Evolutionary conservation across 2,797 vertebrate species (phyloP).

Genomic region (Bufotes viridis): DNA sequence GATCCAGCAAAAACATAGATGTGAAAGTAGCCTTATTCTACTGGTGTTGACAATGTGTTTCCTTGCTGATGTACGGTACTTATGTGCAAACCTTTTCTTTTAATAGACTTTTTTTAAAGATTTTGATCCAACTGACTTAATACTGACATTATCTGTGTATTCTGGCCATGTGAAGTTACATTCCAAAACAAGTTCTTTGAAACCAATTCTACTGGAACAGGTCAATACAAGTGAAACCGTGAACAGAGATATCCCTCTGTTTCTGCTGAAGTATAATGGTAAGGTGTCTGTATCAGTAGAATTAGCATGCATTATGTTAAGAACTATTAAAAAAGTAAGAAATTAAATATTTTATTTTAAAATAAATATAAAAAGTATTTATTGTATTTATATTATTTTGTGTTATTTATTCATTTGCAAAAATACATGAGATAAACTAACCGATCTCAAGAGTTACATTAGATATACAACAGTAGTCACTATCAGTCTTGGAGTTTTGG

Average conservation of each 20-base stretch:
- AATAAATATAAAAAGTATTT: no score
- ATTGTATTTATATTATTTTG: no score
- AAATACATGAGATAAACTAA: no score
- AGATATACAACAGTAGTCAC: no score
- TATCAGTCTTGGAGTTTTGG: no score
- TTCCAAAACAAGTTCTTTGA: constrained; percentile 56
- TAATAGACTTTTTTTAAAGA: constrained; percentile 48
- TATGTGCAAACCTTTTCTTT: background rate
- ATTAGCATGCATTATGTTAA: background rate
- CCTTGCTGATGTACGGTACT: background rate
- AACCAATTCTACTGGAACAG: constrained; percentile 28
- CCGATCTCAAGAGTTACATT: no score
- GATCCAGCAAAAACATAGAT: no score
- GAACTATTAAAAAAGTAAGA: background rate
- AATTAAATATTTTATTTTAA: background rate
- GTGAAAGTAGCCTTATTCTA: background rate
- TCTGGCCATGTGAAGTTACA: constrained; percentile 49
- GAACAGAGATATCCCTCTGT: constrained; percentile 18
- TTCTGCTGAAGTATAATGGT: constrained; percentile 57
- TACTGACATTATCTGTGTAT: constrained; percentile 57
- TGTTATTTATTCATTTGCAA: no score
- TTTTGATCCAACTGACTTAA: constrained; percentile 58
- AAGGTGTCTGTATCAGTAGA: background rate
- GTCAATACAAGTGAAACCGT: constrained; percentile 4
- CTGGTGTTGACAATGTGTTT: background rate